These are phyloP conservation scores for Heliangelus exortis DNA, from an alignment of 2,797 vertebrate species.

Conservation along the genomic window DNA sequence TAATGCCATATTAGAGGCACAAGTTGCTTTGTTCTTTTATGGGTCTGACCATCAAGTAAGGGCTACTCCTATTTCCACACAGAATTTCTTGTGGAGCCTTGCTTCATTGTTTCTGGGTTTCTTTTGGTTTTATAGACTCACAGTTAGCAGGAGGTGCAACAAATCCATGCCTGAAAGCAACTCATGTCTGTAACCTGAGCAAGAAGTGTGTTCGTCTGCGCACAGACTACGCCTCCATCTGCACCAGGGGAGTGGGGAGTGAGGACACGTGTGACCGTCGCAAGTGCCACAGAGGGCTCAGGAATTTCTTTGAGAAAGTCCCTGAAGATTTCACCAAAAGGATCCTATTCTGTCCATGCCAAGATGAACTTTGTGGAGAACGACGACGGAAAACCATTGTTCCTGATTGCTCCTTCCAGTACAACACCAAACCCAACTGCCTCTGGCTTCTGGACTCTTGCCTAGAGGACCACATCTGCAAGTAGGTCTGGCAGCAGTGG, in stretches of 20 bases:
- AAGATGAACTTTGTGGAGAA: slow-evolving; percentile 88
- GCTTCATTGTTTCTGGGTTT: background rate
- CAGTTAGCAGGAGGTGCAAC: slow-evolving; percentile 16
- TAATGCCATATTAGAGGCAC: background rate
- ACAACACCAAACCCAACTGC: slow-evolving; percentile 86
- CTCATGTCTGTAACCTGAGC: slow-evolving; percentile 87
- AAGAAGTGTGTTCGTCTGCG: slow-evolving; percentile 90
- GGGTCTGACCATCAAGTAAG: background rate
- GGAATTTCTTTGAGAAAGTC: slow-evolving; percentile 90
- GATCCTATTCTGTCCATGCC: slow-evolving; percentile 91
- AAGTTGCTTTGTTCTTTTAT: background rate
- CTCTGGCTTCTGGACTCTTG: slow-evolving; percentile 87
- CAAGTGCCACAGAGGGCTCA: slow-evolving; percentile 86
- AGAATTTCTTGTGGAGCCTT: background rate
- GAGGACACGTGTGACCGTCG: slow-evolving; percentile 84
- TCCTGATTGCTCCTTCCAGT: slow-evolving; percentile 90
- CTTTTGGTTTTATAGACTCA: slow-evolving; percentile 47
- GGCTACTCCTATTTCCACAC: background rate
- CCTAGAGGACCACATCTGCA: slow-evolving; percentile 89
- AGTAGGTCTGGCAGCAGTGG: slow-evolving; percentile 74
- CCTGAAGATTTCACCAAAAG: slow-evolving; percentile 88
- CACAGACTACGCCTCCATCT: slow-evolving; percentile 88
- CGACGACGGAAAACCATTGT: slow-evolving; percentile 93
- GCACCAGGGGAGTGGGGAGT: slow-evolving; percentile 77
- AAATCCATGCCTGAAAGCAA: slow-evolving; percentile 90